Conservation (phyloP, 2,113 vertebrate species). For the Hemibagrus wyckioides region DNA sequence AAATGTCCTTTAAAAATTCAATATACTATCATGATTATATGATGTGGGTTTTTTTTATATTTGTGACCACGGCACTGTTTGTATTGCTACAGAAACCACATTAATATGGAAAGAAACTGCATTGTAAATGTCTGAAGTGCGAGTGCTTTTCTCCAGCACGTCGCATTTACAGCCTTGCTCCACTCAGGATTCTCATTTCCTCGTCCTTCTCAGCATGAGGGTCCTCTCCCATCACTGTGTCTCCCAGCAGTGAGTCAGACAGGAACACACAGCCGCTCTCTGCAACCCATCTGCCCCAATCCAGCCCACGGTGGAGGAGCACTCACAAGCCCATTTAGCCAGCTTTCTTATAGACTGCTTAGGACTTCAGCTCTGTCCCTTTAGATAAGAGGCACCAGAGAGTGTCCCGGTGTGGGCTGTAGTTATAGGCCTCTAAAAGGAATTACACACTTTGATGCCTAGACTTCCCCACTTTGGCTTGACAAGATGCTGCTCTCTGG, state of each 20-base stretch:
- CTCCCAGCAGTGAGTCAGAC: conserved; percentile 33
- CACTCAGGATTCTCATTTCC: conserved; percentile 18
- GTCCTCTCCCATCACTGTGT: conserved; percentile 23
- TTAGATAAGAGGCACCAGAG: conserved; percentile 41
- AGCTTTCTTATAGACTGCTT: conserved; percentile 39
- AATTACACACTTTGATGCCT: conserved; percentile 44
- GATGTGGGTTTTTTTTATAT: no score
- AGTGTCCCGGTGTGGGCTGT: conserved; percentile 25
- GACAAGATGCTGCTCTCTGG: conserved; percentile 42
- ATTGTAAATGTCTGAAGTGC: neutral
- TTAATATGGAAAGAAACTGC: neutral
- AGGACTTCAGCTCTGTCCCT: conserved; percentile 41
- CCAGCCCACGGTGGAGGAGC: conserved; percentile 24
- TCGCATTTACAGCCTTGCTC: neutral
- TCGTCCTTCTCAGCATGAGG: neutral
- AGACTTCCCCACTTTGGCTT: conserved; percentile 21
- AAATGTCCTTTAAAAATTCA: neutral
- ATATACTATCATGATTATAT: no score
- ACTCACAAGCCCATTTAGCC: conserved; percentile 40
- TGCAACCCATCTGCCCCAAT: conserved; percentile 28
- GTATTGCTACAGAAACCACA: neutral
- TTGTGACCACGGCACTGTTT: neutral
- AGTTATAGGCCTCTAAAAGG: conserved; percentile 40
- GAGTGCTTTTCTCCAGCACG: conserved; percentile 6
- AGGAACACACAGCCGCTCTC: conserved; percentile 17